Base-by-base conservation (phyloP, 2,888 invertebrate species). In the Leptopilina myrica region DNA sequence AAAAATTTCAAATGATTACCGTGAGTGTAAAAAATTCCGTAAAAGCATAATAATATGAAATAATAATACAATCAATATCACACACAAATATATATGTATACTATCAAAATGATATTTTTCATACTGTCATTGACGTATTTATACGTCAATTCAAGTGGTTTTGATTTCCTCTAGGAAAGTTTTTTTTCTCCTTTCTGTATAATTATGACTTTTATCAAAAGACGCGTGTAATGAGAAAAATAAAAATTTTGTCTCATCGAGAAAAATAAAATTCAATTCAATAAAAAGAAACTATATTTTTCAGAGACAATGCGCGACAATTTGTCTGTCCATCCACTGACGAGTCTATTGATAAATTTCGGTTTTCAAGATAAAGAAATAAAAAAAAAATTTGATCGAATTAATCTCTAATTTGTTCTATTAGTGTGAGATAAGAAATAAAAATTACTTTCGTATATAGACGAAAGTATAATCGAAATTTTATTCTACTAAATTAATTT, bases 141-240 rank as follows among this genome's bases (percentile, higher is more conserved):
- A 64, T 14, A 64, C 64, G 11, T 64, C 40, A 33, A 59, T 4
- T 33, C 12, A 64, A 33, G 12, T 20, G 12, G 11, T 33, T 40
- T 11, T 64, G 64, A 64, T 64, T 64, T 64, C 33, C 64, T 64
- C 33, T 64, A 26, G 64, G 64, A 64, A 33, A 64, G 26, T 64
- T 64, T 64, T 33, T 64, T 64, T 4, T 6, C 14, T 12, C 33
- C 5, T 33, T 33, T 33, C 33, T 33, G 33, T 33, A 33, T 3
- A 33, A 33, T 33, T 33, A 11, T 9, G 43, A 20, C 64, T 26
- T 33, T 64, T 64, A 64, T 26, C 26, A 20, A 33, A 33, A 64
- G 2, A 64, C 26, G 20, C 8, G 43, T 64, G 5, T 11, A 64
- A 26, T 9, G 26, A 64, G 20, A 11, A 64, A 64, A 20, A 12